These are phyloP conservation scores for Propsilocerus akamusi DNA, from an alignment of 1,140 invertebrate species.

Conservation along the genomic window DNA sequence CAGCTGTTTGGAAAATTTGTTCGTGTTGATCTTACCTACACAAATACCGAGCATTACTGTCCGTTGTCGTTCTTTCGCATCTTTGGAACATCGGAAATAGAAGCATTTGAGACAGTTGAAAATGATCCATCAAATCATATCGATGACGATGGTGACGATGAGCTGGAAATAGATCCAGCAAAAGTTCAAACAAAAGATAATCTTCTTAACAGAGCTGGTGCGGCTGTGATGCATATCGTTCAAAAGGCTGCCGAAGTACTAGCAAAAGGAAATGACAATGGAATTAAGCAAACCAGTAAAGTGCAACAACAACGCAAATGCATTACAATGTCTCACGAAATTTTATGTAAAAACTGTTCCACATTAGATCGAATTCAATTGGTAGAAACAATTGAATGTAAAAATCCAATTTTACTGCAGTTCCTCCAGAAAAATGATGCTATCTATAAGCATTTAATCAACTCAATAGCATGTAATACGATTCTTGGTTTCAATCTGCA, in stretches of 20 bases:
- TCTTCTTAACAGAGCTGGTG: constrained; percentile 64
- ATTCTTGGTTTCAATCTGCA: background rate
- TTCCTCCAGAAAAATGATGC: too few relatives aligned
- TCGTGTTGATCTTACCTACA: constrained; percentile 69
- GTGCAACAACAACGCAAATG: constrained; percentile 9
- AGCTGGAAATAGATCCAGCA: constrained; percentile 31
- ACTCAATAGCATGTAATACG: constrained; percentile 1
- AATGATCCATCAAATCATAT: constrained; percentile 27
- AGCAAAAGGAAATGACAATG: constrained; percentile 35
- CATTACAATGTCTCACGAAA: constrained; percentile 13
- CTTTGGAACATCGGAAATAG: constrained; percentile 81
- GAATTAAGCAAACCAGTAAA: constrained; percentile 8
- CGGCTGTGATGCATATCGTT: constrained; percentile 72
- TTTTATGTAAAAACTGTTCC: constrained; percentile 14
- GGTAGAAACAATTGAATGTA: constrained; percentile 16
- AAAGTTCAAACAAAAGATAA: constrained; percentile 37
- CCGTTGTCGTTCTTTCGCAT: constrained; percentile 82
- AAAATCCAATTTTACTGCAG: too few relatives aligned
- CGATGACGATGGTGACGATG: constrained; percentile 43
- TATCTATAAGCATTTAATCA: constrained; percentile 10
- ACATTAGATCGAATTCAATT: constrained; percentile 12
- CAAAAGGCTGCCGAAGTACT: constrained; percentile 72
- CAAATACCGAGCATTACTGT: constrained; percentile 96
- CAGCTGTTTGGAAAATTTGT: constrained; percentile 88
- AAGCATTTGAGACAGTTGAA: constrained; percentile 51